Conservation (phyloP, 2,888 invertebrate species). For the Exocentrus adspersus region DNA sequence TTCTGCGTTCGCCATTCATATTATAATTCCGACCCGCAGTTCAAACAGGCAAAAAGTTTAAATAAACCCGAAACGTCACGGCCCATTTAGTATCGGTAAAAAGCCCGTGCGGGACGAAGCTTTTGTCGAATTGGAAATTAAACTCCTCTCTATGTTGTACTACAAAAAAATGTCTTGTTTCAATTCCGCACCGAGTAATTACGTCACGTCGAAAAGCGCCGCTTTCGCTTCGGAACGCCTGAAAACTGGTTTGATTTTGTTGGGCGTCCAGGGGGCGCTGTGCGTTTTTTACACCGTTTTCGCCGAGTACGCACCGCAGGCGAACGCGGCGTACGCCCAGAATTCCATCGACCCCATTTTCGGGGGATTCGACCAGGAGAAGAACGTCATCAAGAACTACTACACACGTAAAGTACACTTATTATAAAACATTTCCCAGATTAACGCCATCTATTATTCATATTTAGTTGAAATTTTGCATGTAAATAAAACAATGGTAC, state of each 20-base stretch:
- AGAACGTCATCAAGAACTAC: slow-evolving; percentile 25
- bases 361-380: slow-evolving; percentile 49
- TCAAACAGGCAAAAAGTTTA: slow-evolving; percentile 1
- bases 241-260: slow-evolving; percentile 52
- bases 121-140: neutral
- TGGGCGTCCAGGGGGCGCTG: slow-evolving; percentile 24
- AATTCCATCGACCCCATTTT: slow-evolving; percentile 58
- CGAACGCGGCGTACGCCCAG: slow-evolving; percentile 59
- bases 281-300: slow-evolving; percentile 55
- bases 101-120: too few relatives aligned
- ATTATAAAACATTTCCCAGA: too few relatives aligned
- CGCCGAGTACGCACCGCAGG: slow-evolving; percentile 62
- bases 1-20: neutral
- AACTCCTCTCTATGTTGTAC: neutral
- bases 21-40: slow-evolving; percentile 1
- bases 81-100: neutral
- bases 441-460: too few relatives aligned
- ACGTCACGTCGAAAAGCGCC: slow-evolving; percentile 4
- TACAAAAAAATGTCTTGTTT: neutral
- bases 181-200: neutral
- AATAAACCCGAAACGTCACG: slow-evolving; percentile 6
- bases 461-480: too few relatives aligned
- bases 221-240: slow-evolving; percentile 28
- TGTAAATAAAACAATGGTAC: too few relatives aligned
- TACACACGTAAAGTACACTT: slow-evolving; percentile 31